These are phyloP conservation scores for Hanleya hanleyi DNA, from an alignment of 2,888 invertebrate species.

Conservation along the genomic window DNA sequence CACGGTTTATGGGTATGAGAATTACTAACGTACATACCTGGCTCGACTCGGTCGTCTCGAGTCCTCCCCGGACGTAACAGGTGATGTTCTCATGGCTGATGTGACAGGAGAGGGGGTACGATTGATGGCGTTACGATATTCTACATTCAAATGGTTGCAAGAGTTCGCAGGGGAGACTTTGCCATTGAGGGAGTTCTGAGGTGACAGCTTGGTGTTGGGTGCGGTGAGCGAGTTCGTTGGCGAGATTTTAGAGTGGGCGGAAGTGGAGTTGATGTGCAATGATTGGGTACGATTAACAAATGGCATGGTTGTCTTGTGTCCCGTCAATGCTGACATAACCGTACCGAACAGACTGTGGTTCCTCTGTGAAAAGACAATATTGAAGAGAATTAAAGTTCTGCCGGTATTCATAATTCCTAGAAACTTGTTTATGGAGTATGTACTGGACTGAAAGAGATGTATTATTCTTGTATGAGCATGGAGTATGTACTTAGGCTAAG, in stretches of 20 bases:
- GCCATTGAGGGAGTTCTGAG: slow-evolving; percentile 61
- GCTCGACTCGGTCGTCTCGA: slow-evolving; percentile 48
- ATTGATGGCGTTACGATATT: slow-evolving; percentile 62
- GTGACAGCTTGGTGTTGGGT: slow-evolving; percentile 54
- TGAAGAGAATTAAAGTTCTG: background rate
- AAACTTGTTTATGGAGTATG: too few species aligned
- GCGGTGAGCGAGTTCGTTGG: slow-evolving; percentile 59
- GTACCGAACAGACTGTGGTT: slow-evolving; percentile 97
- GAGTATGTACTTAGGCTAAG: too few species aligned
- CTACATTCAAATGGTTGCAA: slow-evolving; percentile 60
- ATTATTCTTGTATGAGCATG: too few species aligned
- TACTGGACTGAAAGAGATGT: too few species aligned
- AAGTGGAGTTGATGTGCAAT: slow-evolving; percentile 58
- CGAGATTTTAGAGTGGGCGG: slow-evolving; percentile 55
- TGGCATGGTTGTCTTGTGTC: slow-evolving; percentile 56
- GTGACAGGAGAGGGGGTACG: slow-evolving; percentile 56
- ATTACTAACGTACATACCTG: slow-evolving; percentile 52
- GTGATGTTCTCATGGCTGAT: background rate
- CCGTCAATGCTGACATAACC: slow-evolving; percentile 76
- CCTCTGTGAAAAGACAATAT: slow-evolving; percentile 78
- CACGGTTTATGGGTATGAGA: too few species aligned
- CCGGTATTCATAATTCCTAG: too few species aligned
- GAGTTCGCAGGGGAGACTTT: slow-evolving; percentile 59
- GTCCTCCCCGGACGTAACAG: slow-evolving; percentile 28
- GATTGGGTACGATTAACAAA: slow-evolving; percentile 67